Evolutionary conservation across 2,888 invertebrate species (phyloP), one percentile per base, ranked within the genome.

Genomic region (Hoplodrina ambigua): DNA sequence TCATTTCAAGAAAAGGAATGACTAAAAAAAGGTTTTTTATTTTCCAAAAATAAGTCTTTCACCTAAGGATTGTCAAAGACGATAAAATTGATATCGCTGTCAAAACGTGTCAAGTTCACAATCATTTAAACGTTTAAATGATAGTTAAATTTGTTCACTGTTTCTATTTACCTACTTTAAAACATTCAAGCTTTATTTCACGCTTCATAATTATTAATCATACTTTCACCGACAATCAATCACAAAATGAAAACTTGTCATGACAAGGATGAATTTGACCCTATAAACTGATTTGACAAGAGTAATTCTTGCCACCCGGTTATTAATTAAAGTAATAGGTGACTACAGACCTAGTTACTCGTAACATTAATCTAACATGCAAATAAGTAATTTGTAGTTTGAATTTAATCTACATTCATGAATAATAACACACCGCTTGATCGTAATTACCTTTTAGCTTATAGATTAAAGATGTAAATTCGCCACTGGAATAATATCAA

Each of bases 321-420:
- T 66, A 80, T 72, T 82, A 74, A 80, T 82, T 76, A 72, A 63
- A 69, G 55, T 78, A 75, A 68, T 75, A 74, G 70, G 72, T 74
- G 68, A 75, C 72, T 82, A 75, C 75, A 70, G 75, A 80, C 78
- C 75, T 72, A 75, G 78, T 85, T 83, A 79, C 78, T 76, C 63
- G 59, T 56, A 71, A 78, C 75, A 81, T 80, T 83, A 82, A 84
- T 83, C 69, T 75, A 71, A 76, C 79, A 85, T 85, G 85, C 84
- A 83, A 85, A 85, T 85, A 80, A 80, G 75, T 85, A 85, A 85
- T 85, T 83, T 85, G 85, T 85, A 82, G 75, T 82, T 76, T 82
- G 83, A 81, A 85, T 84, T 58, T 83, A 85, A 85, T 85, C 73
- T 83, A 75, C 85, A 85, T 85, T 77, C 82, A 85, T 85, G 84